Conservation (phyloP, 2,797 vertebrate species). For the Sylvia borin region DNA sequence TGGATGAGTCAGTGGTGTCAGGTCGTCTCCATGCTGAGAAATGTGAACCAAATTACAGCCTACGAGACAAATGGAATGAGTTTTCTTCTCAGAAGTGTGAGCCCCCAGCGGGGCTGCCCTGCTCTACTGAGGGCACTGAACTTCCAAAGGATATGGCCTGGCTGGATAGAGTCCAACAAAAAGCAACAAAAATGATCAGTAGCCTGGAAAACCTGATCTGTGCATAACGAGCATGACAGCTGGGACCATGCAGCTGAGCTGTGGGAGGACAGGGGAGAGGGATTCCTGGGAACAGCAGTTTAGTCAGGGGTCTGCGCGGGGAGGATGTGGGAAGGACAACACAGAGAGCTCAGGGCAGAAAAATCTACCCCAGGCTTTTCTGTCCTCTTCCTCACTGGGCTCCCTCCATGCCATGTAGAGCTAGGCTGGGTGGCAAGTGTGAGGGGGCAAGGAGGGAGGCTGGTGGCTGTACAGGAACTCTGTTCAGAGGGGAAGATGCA, state of each 20-base stretch:
- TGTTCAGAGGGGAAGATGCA: not conserved
- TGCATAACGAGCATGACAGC: not conserved
- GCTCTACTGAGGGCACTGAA: not conserved
- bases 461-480: not conserved
- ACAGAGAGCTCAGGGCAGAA: not conserved
- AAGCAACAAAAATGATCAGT: not conserved
- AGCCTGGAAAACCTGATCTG: not conserved
- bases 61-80: not conserved
- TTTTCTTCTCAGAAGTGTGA: not conserved
- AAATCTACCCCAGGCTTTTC: not conserved
- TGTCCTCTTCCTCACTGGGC: not conserved
- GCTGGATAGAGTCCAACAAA: not conserved
- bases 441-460: not conserved
- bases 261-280: not conserved
- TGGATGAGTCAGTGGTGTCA: not conserved
- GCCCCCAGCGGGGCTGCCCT: not conserved
- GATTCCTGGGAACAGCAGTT: not conserved
- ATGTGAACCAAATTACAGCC: constrained; percentile 2
- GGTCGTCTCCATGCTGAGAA: not conserved
- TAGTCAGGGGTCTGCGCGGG: not conserved
- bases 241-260: accelerated
- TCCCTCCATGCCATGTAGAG: not conserved
- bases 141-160: not conserved
- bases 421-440: not conserved
- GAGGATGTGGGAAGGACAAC: not conserved